phyloP scores from a whole-genome alignment of 1,140 invertebrate species.

The Ceratina japonica region DNA sequence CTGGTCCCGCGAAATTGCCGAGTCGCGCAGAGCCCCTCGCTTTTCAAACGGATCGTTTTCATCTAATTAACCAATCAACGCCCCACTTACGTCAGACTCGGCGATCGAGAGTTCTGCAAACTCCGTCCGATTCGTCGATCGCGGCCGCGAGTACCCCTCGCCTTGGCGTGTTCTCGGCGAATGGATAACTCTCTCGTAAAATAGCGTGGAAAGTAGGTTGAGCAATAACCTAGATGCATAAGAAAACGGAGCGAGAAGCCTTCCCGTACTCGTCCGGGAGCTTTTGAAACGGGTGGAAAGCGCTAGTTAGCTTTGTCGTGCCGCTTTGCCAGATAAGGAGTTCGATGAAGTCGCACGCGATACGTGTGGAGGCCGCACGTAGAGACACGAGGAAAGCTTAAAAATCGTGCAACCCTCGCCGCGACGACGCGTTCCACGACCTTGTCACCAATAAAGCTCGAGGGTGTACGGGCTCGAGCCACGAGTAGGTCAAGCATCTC shows the following conservation, averaged over 20 bases:
- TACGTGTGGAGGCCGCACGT: neutral
- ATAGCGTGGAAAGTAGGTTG: neutral
- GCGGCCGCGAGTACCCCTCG: neutral
- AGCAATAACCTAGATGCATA: conserved; percentile 12
- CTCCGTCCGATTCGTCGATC: neutral
- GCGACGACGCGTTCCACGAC: conserved; percentile 32
- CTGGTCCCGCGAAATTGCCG: conserved; percentile 46
- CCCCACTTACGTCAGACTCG: neutral
- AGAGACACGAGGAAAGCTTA: neutral
- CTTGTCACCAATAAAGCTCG: conserved; percentile 40
- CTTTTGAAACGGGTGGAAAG: neutral
- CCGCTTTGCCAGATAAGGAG: neutral
- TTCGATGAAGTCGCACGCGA: conserved; percentile 21
- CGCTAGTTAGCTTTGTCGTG: neutral
- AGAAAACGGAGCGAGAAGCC: neutral
- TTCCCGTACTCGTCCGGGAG: neutral
- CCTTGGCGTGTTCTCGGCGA: too few relatives aligned
- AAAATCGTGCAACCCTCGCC: neutral
- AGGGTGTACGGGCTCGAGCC: conserved; percentile 13
- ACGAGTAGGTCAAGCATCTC: conserved; percentile 46
- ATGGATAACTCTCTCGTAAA: neutral
- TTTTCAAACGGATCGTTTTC: neutral
- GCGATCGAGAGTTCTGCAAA: conserved; percentile 3
- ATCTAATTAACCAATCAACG: conserved; percentile 31
- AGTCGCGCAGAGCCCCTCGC: conserved; percentile 37